Conservation (phyloP, 2,888 invertebrate species). For the Drosophila nr. perissopoda region DNA sequence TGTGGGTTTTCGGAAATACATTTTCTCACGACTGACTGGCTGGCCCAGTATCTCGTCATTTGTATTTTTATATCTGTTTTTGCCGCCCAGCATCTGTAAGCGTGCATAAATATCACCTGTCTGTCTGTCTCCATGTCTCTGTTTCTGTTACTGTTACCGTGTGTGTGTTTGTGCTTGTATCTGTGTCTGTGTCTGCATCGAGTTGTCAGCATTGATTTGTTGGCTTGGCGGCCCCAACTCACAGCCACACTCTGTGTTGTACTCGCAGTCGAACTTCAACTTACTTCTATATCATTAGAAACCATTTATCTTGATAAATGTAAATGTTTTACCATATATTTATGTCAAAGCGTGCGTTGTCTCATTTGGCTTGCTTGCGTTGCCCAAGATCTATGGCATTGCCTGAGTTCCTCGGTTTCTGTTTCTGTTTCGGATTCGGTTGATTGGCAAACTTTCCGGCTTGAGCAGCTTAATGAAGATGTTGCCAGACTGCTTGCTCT, state of each 20-base stretch:
- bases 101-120: slow-evolving; percentile 78
- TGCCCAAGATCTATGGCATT: slow-evolving; percentile 58
- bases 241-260: slow-evolving; percentile 21
- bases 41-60: slow-evolving; percentile 38
- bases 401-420: background rate
- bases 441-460: slow-evolving; percentile 52
- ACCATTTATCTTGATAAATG: slow-evolving; percentile 81
- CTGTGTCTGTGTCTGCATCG: slow-evolving; percentile 38
- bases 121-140: slow-evolving; percentile 40
- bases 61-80: slow-evolving; percentile 35
- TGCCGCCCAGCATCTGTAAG: slow-evolving; percentile 54
- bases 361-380: slow-evolving; percentile 74
- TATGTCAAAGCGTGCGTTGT: slow-evolving; percentile 73
- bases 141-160: slow-evolving; percentile 9
- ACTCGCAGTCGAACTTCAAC: slow-evolving; percentile 23
- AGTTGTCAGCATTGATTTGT: slow-evolving; percentile 79
- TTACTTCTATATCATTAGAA: slow-evolving; percentile 78
- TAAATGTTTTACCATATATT: slow-evolving; percentile 79
- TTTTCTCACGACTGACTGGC: slow-evolving; percentile 74
- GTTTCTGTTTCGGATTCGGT: background rate
- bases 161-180: slow-evolving; percentile 24
- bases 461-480: slow-evolving; percentile 36
- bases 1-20: slow-evolving; percentile 62
- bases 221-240: slow-evolving; percentile 57
- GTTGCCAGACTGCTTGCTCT: slow-evolving; percentile 31